Base-by-base conservation (phyloP, 2,113 vertebrate species). In the Pelecanus crispus region DNA sequence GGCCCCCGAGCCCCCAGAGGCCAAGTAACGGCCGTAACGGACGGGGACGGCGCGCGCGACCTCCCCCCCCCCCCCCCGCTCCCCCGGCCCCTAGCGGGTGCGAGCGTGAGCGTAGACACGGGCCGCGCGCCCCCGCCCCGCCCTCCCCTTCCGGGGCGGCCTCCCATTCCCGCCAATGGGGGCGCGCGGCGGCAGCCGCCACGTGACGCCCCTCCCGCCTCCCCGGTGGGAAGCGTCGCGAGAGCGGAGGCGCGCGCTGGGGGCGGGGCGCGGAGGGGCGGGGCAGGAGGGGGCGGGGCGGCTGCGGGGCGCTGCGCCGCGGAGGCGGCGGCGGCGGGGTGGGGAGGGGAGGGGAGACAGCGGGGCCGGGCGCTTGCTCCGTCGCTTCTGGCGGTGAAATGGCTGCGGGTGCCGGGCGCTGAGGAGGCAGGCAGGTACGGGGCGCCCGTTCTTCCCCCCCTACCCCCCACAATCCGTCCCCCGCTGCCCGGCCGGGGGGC, bases 31-130 rank as follows among this genome's bases (percentile, higher is more conserved):
- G 29, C 26, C 10, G 3, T 13, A 34, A 79, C 10, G 10, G 20
- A 7, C 16, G 1, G 2, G 4, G 1, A 22, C 9, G 7, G 15
- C 8, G 8, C 21, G 21, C 10, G 26, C 38, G 2, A 11, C 9
- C 21, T 34, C 42, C 45, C n/a, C n/a, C n/a, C n/a, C n/a, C n/a
- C n/a, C n/a, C n/a, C n/a, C n/a, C n/a, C n/a, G n/a, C n/a, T n/a
- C n/a, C n/a, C n/a, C n/a, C n/a, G n/a, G n/a, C n/a, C n/a, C n/a
- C n/a, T n/a, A n/a, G n/a, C n/a, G n/a, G 4, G 17, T 19, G 45
- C 45, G 17, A 18, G 45, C 20, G 45, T 19, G 45, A 8, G 44
- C 13, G 13, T 11, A 44, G 6, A 44, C 42, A 44, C 11, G 12
- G 13, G 42, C 42, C 20, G 45, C 45, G 45, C 45, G 8, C 44